A percentile compares a stretch with the other conserved stretches of the same genome.
Evolutionary conservation across 1,140 invertebrate species (phyloP).

Genomic region (Atta colombica): DNA sequence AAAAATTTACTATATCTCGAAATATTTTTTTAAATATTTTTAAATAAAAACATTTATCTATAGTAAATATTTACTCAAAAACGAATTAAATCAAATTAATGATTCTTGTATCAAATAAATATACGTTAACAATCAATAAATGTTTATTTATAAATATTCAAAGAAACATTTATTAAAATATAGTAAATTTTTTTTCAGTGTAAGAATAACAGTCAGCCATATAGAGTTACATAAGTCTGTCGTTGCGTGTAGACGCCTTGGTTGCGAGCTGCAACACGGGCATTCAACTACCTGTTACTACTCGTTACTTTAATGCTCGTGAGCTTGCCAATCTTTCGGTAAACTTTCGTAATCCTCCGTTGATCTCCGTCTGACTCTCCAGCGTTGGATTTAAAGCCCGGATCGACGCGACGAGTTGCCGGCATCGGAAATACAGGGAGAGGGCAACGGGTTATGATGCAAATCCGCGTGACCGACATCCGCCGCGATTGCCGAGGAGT

Average conservation of each 20-base stretch:
- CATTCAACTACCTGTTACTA: conserved; percentile 12
- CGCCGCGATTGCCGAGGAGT: conserved; percentile 71
- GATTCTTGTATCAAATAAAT: too few species aligned
- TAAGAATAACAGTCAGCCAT: not conserved
- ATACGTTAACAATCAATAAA: too few species aligned
- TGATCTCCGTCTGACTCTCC: not conserved
- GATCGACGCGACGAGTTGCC: too few species aligned
- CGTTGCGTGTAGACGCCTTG: not conserved
- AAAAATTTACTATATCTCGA: too few species aligned
- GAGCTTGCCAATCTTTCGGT: not conserved
- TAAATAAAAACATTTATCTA: too few species aligned
- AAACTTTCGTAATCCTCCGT: not conserved
- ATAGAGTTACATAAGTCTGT: not conserved
- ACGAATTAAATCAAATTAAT: too few species aligned
- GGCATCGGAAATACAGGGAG: not conserved
- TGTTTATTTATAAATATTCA: too few species aligned
- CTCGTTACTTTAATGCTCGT: not conserved
- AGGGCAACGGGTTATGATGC: conserved; percentile 76
- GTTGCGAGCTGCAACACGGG: not conserved
- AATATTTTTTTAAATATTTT: too few species aligned
- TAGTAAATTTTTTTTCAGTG: too few species aligned
- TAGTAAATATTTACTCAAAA: too few species aligned
- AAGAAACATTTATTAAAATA: too few species aligned
- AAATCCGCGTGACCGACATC: conserved; percentile 83
- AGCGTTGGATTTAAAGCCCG: not conserved